Conservation (phyloP, 37 sponge, comb jelly and placozoan species). For the Ephydatia muelleri region DNA sequence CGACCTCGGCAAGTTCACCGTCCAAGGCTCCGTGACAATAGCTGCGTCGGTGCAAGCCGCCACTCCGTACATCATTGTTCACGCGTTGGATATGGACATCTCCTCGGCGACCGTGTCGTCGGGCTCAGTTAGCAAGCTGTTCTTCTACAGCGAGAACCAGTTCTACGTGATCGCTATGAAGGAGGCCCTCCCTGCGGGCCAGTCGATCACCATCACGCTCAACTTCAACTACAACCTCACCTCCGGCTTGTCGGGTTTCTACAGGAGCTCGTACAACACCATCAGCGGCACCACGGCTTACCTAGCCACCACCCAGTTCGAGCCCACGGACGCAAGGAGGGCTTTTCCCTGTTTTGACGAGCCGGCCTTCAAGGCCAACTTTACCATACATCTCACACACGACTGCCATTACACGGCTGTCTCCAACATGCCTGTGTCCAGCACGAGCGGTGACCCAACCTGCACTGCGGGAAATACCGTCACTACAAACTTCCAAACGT, state of each 20-base stretch:
- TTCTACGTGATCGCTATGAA: conserved; percentile 26
- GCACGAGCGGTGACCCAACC: too few relatives aligned
- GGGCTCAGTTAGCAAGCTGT: not conserved
- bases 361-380: conserved; percentile 81
- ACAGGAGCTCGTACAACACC: conserved; percentile 49
- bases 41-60: conserved; percentile 3
- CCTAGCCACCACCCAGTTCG: conserved; percentile 87
- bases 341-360: conserved; percentile 95
- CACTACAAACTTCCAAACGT: conserved; percentile 70
- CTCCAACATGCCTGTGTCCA: conserved; percentile 69
- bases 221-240: conserved; percentile 49
- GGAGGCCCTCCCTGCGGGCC: not conserved
- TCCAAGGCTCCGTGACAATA: conserved; percentile 38
- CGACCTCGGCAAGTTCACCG: conserved; percentile 26
- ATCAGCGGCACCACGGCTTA: conserved; percentile 6
- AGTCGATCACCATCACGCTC: not conserved
- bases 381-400: conserved; percentile 60
- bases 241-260: conserved; percentile 61
- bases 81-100: conserved; percentile 59
- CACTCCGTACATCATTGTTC: conserved; percentile 34
- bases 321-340: conserved; percentile 76
- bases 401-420: conserved; percentile 40
- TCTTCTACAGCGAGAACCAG: conserved; percentile 28
- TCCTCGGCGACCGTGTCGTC: not conserved
- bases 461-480: not conserved